These are phyloP conservation scores for Thomomys bottae DNA, from an alignment of 2,113 vertebrate species.

Conservation along the genomic window DNA sequence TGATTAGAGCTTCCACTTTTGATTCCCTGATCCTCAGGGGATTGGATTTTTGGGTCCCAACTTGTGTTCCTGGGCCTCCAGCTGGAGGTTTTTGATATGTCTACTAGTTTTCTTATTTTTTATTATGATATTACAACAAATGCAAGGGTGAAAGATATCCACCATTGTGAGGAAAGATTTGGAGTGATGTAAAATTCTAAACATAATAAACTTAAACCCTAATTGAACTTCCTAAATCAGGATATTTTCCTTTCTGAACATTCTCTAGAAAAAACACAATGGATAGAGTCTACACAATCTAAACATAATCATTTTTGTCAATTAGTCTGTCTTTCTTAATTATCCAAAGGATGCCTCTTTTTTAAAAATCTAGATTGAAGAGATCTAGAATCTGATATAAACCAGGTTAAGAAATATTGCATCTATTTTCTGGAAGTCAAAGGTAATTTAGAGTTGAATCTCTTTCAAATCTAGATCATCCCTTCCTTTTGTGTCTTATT, in stretches of 20 bases:
- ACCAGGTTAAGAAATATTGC: too few relatives aligned
- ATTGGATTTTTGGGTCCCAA: too few relatives aligned
- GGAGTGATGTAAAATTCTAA: not conserved
- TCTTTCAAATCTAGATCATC: too few relatives aligned
- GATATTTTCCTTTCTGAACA: not conserved
- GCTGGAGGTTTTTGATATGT: too few relatives aligned
- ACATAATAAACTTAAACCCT: conserved; percentile 9
- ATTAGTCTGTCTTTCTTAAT: not conserved
- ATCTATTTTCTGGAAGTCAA: too few relatives aligned
- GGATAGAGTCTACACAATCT: not conserved
- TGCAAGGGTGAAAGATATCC: not conserved
- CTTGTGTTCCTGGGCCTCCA: too few relatives aligned
- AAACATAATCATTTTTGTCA: conserved; percentile 22
- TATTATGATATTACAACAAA: not conserved
- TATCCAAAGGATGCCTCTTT: not conserved
- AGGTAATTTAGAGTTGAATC: too few relatives aligned
- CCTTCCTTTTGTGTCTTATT: too few relatives aligned
- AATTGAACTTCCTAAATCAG: not conserved
- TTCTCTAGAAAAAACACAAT: not conserved
- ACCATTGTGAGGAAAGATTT: not conserved
- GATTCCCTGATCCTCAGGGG: accelerated
- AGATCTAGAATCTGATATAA: not conserved
- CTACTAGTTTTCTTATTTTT: not conserved
- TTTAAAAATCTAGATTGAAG: not conserved
- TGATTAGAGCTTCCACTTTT: not conserved